A percentile compares a stretch with the other conserved stretches of the same genome.
These are phyloP conservation scores for Ophonus ardosiacus DNA, from an alignment of 2,888 invertebrate species.

Conservation along the genomic window DNA sequence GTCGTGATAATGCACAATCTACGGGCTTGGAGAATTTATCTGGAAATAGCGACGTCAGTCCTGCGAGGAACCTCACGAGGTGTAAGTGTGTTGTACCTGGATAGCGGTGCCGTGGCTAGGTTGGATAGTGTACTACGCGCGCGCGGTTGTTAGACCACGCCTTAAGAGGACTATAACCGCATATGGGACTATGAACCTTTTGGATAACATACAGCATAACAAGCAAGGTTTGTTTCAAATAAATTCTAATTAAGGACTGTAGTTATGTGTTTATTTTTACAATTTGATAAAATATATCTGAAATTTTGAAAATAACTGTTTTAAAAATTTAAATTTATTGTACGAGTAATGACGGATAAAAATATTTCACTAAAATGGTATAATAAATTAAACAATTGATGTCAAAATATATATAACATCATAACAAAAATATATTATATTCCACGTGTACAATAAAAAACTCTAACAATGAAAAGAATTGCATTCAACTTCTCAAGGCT, in stretches of 20 bases:
- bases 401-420: neutral
- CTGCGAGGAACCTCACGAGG: conserved; percentile 45
- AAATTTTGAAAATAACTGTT: neutral
- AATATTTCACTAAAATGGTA: neutral
- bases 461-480: conserved; percentile 8
- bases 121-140: neutral
- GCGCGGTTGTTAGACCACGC: conserved; percentile 2
- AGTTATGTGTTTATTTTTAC: neutral
- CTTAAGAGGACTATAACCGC: neutral
- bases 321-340: neutral
- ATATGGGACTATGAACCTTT: neutral
- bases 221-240: conserved; percentile 30
- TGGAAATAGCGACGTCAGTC: conserved; percentile 57
- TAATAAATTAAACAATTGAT: neutral
- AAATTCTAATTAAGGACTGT: neutral
- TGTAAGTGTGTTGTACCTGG: conserved; percentile 52
- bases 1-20: conserved; percentile 63
- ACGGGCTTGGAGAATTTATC: conserved; percentile 62
- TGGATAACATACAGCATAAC: neutral
- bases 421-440: neutral
- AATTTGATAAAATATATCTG: conserved; percentile 32
- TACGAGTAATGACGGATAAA: neutral
- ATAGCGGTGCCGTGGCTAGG: conserved; percentile 7
- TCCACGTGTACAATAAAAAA: conserved; percentile 8
- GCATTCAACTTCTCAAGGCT: conserved; percentile 5